Percentiles rank a stretch among this genome's conserved stretches.
These are phyloP conservation scores for Steinernema khuongi DNA, from an alignment of 1,140 invertebrate species.

Conservation along the genomic window DNA sequence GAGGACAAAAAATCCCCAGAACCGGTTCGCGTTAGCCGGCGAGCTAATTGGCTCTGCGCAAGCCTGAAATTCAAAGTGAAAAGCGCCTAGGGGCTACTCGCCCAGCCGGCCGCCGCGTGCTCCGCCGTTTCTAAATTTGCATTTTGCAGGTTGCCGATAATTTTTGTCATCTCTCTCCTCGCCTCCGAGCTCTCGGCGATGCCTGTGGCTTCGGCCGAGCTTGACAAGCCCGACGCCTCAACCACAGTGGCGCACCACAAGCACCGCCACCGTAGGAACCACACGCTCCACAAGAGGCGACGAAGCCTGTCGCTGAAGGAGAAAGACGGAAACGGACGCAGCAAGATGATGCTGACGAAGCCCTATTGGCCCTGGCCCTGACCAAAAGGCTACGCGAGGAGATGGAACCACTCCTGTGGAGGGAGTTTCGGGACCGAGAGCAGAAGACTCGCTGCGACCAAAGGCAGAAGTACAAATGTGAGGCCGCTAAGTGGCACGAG, in stretches of 20 bases:
- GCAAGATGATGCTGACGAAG: conserved; percentile 11
- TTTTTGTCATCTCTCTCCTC: background rate
- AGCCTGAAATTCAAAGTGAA: conserved; percentile 13
- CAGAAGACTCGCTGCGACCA: background rate
- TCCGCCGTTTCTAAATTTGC: conserved; percentile 1
- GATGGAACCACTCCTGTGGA: no score
- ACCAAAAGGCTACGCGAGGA: background rate
- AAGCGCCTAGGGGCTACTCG: conserved; percentile 11
- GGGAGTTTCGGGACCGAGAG: background rate
- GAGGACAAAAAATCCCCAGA: background rate
- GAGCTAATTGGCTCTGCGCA: conserved; percentile 7
- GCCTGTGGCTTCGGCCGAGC: background rate
- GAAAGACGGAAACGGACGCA: background rate
- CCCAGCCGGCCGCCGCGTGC: background rate
- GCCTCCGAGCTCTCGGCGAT: background rate
- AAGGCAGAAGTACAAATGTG: background rate
- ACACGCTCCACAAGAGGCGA: background rate
- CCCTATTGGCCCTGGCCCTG: conserved; percentile 7
- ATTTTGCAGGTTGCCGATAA: background rate
- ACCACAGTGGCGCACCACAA: background rate
- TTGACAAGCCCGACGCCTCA: background rate
- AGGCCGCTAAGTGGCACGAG: no score
- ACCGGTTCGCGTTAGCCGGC: background rate
- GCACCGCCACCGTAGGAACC: background rate
- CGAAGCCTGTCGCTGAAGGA: background rate